These are phyloP conservation scores for Sisyra terminalis DNA, from an alignment of 2,888 invertebrate genomes.

Conservation along the genomic window DNA sequence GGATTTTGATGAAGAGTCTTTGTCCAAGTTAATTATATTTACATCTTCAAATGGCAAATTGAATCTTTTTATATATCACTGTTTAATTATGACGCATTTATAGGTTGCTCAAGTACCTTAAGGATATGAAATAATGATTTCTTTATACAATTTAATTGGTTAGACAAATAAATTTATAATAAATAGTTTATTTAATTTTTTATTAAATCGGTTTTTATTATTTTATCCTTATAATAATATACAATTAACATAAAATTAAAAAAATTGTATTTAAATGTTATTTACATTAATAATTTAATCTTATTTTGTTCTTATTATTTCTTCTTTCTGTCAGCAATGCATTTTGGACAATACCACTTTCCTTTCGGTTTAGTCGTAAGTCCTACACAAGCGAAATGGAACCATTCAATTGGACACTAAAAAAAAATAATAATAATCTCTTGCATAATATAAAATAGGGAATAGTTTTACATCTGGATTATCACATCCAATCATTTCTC, in stretches of 20 bases:
- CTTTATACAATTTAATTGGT: too few relatives aligned
- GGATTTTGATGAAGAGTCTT: too few relatives aligned
- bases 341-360: constrained; percentile 92
- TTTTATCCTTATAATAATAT: too few relatives aligned
- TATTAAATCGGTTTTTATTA: too few relatives aligned
- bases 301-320: constrained; percentile 23
- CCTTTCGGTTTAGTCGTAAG: constrained; percentile 86
- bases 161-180: too few relatives aligned
- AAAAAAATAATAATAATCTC: constrained; percentile 14
- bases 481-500: constrained; percentile 95
- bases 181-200: too few relatives aligned
- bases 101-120: too few relatives aligned
- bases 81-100: too few relatives aligned
- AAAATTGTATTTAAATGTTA: background rate
- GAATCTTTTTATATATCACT: too few relatives aligned
- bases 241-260: background rate
- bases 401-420: constrained; percentile 82
- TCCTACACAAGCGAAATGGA: constrained; percentile 88
- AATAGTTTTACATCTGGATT: constrained; percentile 57
- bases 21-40: too few relatives aligned
- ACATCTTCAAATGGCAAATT: too few relatives aligned
- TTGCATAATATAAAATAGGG: background rate
- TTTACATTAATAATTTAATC: background rate
- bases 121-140: too few relatives aligned
- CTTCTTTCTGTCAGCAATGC: constrained; percentile 64